Percentiles rank a stretch among this genome's conserved stretches.
Conservation (phyloP, 2,888 invertebrate genomes). For the Cryptosula pallasiana region DNA sequence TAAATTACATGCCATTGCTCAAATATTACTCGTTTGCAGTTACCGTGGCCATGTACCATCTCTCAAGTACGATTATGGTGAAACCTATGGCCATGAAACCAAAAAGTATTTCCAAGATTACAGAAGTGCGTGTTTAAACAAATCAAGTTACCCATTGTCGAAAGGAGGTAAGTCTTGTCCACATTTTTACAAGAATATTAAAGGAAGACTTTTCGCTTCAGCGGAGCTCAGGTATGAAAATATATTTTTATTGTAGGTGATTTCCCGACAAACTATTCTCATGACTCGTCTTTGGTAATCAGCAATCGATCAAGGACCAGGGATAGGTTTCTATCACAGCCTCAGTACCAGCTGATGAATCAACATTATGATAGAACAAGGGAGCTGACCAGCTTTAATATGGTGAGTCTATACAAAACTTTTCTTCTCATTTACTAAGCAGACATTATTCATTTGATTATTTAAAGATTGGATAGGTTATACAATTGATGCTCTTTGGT, state of each 20-base stretch:
- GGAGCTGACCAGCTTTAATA: constrained; percentile 43
- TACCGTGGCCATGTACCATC: constrained; percentile 52
- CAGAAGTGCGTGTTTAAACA: constrained; percentile 30
- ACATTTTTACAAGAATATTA: not conserved
- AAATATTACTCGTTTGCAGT: constrained; percentile 35
- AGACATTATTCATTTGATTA: no score
- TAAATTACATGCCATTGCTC: no score
- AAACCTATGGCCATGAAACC: constrained; percentile 53
- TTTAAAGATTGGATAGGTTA: no score
- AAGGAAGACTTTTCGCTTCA: no score
- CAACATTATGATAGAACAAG: constrained; percentile 48
- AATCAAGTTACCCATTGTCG: constrained; percentile 20
- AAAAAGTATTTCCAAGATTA: constrained; percentile 53
- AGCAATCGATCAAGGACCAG: constrained; percentile 44
- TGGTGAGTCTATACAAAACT: constrained; percentile 32
- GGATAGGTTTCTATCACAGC: constrained; percentile 47
- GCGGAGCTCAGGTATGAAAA: no score
- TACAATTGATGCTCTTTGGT: no score
- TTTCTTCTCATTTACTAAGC: no score
- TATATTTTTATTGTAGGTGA: constrained; percentile 27
- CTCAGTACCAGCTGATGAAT: constrained; percentile 48
- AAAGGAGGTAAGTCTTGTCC: constrained; percentile 15
- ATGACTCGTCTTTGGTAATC: constrained; percentile 51
- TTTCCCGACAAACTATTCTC: constrained; percentile 52
- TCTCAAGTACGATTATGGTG: constrained; percentile 53